Evolutionary conservation across 2,888 invertebrate species (phyloP).

Genomic region (Perithous albicinctus): DNA sequence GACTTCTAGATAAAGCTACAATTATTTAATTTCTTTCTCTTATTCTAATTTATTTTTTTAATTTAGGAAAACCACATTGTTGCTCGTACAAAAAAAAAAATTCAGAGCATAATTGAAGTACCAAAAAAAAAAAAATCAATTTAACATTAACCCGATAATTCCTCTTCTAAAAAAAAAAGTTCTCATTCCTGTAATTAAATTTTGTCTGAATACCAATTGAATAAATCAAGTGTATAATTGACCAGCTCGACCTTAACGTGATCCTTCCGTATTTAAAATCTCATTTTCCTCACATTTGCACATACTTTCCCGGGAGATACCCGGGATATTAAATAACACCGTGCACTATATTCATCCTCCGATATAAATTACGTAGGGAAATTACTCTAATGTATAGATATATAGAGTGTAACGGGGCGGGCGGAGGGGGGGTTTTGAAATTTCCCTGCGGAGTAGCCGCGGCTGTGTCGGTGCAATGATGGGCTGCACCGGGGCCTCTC

Average conservation of each 20-base stretch:
- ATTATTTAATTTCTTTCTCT: too few relatives aligned
- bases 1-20: too few relatives aligned
- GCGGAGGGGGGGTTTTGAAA: too few relatives aligned
- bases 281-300: background rate
- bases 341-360: slow-evolving; percentile 1
- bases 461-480: slow-evolving; percentile 19
- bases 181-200: too few relatives aligned
- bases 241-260: background rate
- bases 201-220: background rate
- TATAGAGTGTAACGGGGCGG: background rate
- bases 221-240: background rate
- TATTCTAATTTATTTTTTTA: too few relatives aligned
- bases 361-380: slow-evolving; percentile 27
- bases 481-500: slow-evolving; percentile 3
- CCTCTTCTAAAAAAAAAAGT: too few relatives aligned
- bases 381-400: slow-evolving; percentile 15
- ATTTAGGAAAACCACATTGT: too few relatives aligned
- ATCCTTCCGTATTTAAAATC: background rate
- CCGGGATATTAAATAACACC: background rate
- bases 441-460: slow-evolving; percentile 34
- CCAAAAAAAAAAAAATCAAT: too few relatives aligned
- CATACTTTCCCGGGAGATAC: background rate
- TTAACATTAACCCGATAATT: too few relatives aligned
- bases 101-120: too few relatives aligned
- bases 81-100: too few relatives aligned